Evolutionary conservation across 2,797 vertebrate genomes (phyloP).

Genomic region (Oryzias sinensis): DNA sequence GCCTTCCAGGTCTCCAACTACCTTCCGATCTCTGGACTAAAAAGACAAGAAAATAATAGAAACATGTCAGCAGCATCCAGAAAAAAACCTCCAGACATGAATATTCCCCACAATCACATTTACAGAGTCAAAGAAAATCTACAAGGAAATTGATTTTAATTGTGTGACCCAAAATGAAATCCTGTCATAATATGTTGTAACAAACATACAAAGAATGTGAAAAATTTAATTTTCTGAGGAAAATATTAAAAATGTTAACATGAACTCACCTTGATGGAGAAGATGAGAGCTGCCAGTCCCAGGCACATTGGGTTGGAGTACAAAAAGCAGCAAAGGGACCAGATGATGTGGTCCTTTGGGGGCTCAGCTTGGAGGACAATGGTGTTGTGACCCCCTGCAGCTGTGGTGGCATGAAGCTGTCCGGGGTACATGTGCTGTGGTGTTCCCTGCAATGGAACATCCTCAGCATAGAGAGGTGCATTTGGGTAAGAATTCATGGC

Average conservation of each 20-base stretch:
- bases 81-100: too few species aligned
- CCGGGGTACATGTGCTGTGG: accelerated
- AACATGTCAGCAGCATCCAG: too few species aligned
- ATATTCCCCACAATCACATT: too few species aligned
- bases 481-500: too few species aligned
- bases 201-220: too few species aligned
- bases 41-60: constrained; percentile 4
- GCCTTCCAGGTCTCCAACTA: constrained; percentile 38
- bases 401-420: neutral
- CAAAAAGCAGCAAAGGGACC: constrained; percentile 24
- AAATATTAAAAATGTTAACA: too few species aligned
- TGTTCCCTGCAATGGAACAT: neutral
- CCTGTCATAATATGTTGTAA: too few species aligned
- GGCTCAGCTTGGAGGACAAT: constrained; percentile 8
- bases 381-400: constrained; percentile 13
- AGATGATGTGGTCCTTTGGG: constrained; percentile 44
- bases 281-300: constrained; percentile 36
- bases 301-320: constrained; percentile 23
- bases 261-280: constrained; percentile 48
- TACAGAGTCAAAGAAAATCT: too few species aligned
- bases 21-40: constrained; percentile 63
- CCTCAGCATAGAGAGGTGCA: neutral
- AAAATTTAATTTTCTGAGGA: too few species aligned
- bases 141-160: too few species aligned
- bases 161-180: too few species aligned